These are phyloP conservation scores for Oostethus manadensis DNA, from an alignment of 2,113 vertebrate genomes.

Conservation along the genomic window DNA sequence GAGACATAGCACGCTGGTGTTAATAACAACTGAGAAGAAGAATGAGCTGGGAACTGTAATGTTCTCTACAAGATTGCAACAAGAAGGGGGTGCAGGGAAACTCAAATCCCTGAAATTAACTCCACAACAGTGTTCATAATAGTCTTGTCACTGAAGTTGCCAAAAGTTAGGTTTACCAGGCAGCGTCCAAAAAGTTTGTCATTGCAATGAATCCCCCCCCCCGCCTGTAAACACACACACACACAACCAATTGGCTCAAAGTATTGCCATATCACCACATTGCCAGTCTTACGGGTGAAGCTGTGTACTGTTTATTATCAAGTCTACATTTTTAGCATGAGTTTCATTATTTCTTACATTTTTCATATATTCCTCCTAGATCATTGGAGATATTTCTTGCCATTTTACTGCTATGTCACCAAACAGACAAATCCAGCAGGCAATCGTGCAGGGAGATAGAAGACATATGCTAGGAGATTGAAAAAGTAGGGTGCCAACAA, in stretches of 20 bases:
- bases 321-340: not conserved
- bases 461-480: constrained; percentile 21
- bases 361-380: constrained; percentile 12
- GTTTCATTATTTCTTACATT: constrained; percentile 4
- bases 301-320: not conserved
- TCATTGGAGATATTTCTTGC: not conserved
- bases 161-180: constrained; percentile 29
- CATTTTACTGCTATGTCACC: constrained; percentile 1
- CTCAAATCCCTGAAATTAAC: constrained; percentile 25
- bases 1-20: not conserved
- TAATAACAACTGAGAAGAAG: constrained; percentile 16
- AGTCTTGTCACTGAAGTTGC: constrained; percentile 20
- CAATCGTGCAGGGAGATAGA: constrained; percentile 2
- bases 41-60: constrained; percentile 7
- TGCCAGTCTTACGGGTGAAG: not conserved
- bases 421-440: constrained; percentile 11
- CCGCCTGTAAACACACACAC: too few species aligned
- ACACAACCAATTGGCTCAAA: not conserved
- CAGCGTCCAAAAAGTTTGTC: not conserved
- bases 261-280: not conserved
- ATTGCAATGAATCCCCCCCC: too few species aligned
- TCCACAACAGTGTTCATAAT: constrained; percentile 25
- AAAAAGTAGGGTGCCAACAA: constrained; percentile 39
- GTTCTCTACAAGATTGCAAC: constrained; percentile 36
- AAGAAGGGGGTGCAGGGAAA: constrained; percentile 26